Conservation (phyloP, 2,797 vertebrate species). For the Apogon talboti region DNA sequence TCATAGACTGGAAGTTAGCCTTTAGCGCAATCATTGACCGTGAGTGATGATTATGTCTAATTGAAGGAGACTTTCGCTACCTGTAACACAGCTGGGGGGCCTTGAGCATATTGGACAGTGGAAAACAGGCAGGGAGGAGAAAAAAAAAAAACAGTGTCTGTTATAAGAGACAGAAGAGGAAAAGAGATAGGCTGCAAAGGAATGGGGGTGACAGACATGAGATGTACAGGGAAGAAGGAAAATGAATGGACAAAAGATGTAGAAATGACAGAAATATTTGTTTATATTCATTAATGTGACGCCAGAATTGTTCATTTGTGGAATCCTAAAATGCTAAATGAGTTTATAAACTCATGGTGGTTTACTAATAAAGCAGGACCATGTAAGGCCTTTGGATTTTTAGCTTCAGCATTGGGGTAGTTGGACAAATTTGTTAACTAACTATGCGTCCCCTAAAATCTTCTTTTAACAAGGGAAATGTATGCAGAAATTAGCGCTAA, state of each 20-base stretch:
- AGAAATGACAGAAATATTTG: constrained; percentile 7
- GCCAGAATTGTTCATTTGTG: constrained; percentile 56
- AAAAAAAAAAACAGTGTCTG: constrained; percentile 40
- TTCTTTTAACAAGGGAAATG: constrained; percentile 57
- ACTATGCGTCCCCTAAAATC: constrained; percentile 54
- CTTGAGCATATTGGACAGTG: constrained; percentile 79
- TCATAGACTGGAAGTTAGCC: constrained; percentile 98
- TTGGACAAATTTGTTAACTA: constrained; percentile 48
- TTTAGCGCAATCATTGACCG: constrained; percentile 98
- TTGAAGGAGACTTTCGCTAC: constrained; percentile 99
- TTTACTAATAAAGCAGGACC: constrained; percentile 77
- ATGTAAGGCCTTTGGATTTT: constrained; percentile 28
- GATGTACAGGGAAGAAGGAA: constrained; percentile 21
- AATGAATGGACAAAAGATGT: constrained; percentile 5
- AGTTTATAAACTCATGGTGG: constrained; percentile 87
- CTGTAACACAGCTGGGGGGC: constrained; percentile 95
- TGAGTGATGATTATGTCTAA: constrained; percentile 99
- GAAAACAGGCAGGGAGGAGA: constrained; percentile 59
- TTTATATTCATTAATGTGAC: no score
- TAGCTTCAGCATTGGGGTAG: constrained; percentile 39
- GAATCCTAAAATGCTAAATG: constrained; percentile 85
- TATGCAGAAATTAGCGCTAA: constrained; percentile 47
- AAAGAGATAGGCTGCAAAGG: constrained; percentile 36
- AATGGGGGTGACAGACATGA: constrained; percentile 20
- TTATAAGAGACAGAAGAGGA: constrained; percentile 43